Conservation (phyloP, 2,888 invertebrate genomes). For the Parochlus steinenii region DNA sequence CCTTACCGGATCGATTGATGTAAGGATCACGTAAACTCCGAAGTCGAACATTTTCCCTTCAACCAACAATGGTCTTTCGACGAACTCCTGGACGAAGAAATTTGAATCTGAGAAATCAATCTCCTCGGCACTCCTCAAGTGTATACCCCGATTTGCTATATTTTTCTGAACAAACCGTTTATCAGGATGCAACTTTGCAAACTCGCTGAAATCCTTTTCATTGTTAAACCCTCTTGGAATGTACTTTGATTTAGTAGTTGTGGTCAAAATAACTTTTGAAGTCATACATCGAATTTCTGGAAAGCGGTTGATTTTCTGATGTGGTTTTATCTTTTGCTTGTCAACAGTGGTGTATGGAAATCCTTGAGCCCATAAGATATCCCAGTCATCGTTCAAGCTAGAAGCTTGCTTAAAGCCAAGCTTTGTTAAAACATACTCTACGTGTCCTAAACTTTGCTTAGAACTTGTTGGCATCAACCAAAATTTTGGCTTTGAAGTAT, state of each 20-base stretch:
- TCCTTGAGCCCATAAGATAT: too few species aligned
- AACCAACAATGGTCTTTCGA: slow-evolving; percentile 1
- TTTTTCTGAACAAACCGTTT: slow-evolving; percentile 3
- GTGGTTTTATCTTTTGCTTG: neutral
- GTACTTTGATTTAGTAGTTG: neutral
- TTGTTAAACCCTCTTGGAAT: slow-evolving; percentile 1
- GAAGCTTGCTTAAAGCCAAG: too few species aligned
- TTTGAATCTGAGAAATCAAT: slow-evolving; percentile 3
- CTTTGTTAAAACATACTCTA: too few species aligned
- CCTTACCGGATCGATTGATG: slow-evolving; percentile 2
- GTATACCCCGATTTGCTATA: slow-evolving; percentile 1
- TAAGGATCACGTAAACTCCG: slow-evolving; percentile 1
- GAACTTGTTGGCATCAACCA: too few species aligned
- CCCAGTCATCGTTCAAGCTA: too few species aligned
- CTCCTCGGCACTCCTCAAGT: neutral
- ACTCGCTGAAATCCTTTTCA: neutral
- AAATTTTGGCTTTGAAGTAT: too few species aligned
- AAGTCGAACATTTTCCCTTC: slow-evolving; percentile 5
- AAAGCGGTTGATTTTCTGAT: slow-evolving; percentile 6
- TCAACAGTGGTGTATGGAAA: too few species aligned
- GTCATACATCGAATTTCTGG: neutral
- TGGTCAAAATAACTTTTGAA: neutral
- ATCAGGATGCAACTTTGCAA: slow-evolving; percentile 2
- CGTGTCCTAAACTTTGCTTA: too few species aligned
- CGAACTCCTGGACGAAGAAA: slow-evolving; percentile 4